Evolutionary conservation across 2,113 vertebrate species (phyloP), one percentile per base, ranked within the genome.

Genomic region (Pogona vitticeps): DNA sequence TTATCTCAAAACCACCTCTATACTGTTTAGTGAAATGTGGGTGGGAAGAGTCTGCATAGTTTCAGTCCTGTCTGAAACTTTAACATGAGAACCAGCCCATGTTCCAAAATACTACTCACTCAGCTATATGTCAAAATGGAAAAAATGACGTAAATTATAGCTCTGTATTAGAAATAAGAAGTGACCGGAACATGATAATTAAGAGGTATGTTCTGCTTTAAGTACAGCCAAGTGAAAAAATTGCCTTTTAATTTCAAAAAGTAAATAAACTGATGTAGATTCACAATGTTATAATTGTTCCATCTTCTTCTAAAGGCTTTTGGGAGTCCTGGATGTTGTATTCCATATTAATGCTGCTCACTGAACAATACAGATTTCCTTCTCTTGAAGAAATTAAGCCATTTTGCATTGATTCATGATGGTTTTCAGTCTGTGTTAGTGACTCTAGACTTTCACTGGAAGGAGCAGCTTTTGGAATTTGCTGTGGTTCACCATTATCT

Each of bases 261-360:
- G n/a, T 8, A 63, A 90, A 87, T 28, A 92, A 82, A 86, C 61
- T 76, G 70, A 14, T 0, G 18, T 73, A 6, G 86, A 42, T 86
- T 96, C 98, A 99, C 83, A 99, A 96, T 0, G 98, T 99, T 89
- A 99, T 98, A 78, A 99, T 97, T 1, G 99, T 99, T 40, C 98
- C 99, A 0, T 99, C 99, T 93, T 99, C 99, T 94, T 99, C 99
- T 88, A 99, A 83, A 0, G 96, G 91, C 72, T 95, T 96, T 0
- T 86, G 94, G 70, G 96, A 81, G 92, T 94, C 92, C 82, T 84
- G 92, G 76, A 58, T 58, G 85, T 97, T 93, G 76, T 40, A 94
- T 46, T 97, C 96, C 68, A 94, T 79, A 85, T 78, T 90, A 61
- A 88, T 80, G 85, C 92, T 92, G 80, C 94, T 92, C 63, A 93